Evolutionary conservation across 1,140 invertebrate genomes (phyloP), one percentile per base, ranked within the genome.

Genomic region (Aethina tumida): DNA sequence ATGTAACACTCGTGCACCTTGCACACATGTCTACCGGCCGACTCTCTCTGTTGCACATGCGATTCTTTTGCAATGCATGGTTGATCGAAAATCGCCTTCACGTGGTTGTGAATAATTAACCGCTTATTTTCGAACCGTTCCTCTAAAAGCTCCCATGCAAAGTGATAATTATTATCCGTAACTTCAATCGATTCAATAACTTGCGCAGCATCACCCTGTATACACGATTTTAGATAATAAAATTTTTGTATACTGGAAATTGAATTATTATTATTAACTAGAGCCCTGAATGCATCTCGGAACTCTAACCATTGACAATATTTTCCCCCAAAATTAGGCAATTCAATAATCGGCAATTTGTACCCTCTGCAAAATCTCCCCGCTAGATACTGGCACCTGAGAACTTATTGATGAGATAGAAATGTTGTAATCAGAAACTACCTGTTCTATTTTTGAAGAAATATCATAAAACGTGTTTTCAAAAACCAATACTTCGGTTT

Each of bases 251-350:
- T 35, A 28, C 40, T 40, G 8, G 19, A 21, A 9, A 47, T 17
- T 3, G 10, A n/a, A n/a, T 12, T 7, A 27, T 49, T 54, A 7
- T 49, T 33, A 31, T 57, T 37, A 25, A 55, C 50, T 13, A 49
- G 32, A 7, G 53, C 39, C 19, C 21, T 18, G 31, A 52, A 57
- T 5, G 43, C 48, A 32, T 55, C 47, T 21, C 37, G 39, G 43
- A 55, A 57, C 8, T 34, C 13, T 9, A 43, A 7, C 55, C 50
- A 57, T 20, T 47, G 34, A 12, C 46, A 21, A 18, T 34, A 53
- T 12, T 38, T 27, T 5, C 50, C 55, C 2, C 37, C 20, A 30
- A 47, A 52, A 16, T 29, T 16, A n/a, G 42, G 24, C 13, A 45
- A 17, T 0, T 5, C 0, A 2, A 43, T 40, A 2, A 1, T 13